These are phyloP conservation scores for Aleiodes sp. DNA, from an alignment of 1,140 invertebrate genomes.

Conservation along the genomic window DNA sequence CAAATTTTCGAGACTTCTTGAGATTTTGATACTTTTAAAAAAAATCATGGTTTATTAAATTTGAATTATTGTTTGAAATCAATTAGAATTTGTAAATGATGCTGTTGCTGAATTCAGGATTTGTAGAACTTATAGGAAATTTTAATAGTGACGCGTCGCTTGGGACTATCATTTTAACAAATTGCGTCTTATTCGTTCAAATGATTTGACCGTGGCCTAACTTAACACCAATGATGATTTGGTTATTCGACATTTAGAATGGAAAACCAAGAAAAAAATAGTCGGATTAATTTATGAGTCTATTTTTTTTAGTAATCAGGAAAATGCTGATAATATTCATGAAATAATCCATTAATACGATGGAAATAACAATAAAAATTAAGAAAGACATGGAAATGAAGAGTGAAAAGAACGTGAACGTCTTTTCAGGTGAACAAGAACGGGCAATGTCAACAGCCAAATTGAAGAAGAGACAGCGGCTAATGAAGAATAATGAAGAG, in stretches of 20 bases:
- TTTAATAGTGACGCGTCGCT: not conserved
- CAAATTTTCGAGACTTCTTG: too few relatives aligned
- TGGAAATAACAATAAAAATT: constrained; percentile 1
- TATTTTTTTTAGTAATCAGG: not conserved
- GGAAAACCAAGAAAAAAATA: not conserved
- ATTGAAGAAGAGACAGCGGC: constrained; percentile 18
- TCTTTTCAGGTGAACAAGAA: constrained; percentile 48
- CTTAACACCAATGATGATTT: constrained; percentile 62
- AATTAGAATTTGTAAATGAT: too few relatives aligned
- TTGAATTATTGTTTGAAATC: too few relatives aligned
- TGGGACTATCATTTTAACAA: constrained; percentile 43
- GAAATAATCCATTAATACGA: constrained; percentile 10
- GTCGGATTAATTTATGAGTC: too few relatives aligned
- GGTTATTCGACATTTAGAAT: constrained; percentile 22
- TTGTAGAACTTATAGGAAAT: not conserved
- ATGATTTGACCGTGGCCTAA: constrained; percentile 62
- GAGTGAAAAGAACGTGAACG: constrained; percentile 46
- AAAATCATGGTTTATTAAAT: too few relatives aligned
- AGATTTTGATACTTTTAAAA: too few relatives aligned
- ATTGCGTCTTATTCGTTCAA: constrained; percentile 59
- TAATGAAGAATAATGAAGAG: constrained; percentile 29
- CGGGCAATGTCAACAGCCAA: constrained; percentile 26
- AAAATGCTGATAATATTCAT: constrained; percentile 6
- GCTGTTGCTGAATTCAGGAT: not conserved
- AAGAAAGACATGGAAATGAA: constrained; percentile 17